These are phyloP conservation scores for Cantharis rufa DNA, from an alignment of 2,888 invertebrate species.

Conservation along the genomic window DNA sequence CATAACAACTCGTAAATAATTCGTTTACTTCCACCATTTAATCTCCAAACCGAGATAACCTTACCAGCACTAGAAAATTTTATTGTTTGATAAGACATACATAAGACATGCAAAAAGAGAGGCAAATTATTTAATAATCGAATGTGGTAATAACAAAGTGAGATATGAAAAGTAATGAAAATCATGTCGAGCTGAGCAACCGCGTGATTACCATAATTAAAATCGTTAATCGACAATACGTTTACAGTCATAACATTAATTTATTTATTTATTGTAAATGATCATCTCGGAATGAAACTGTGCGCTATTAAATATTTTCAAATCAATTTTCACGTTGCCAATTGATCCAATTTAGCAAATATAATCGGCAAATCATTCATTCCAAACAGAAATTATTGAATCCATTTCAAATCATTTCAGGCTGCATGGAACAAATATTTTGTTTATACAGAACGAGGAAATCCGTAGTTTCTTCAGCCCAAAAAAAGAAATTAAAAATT, in stretches of 20 bases:
- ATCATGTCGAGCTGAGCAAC: neutral
- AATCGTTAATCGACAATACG: conserved; percentile 13
- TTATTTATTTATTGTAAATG: conserved; percentile 18
- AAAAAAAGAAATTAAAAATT: too few relatives aligned
- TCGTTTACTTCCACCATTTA: neutral
- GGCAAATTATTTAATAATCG: neutral
- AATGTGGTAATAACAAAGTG: neutral
- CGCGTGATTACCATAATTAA: conserved; percentile 19
- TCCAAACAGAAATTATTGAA: too few relatives aligned
- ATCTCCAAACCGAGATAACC: neutral
- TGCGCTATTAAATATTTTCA: neutral
- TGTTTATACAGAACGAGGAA: too few relatives aligned
- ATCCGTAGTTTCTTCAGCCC: too few relatives aligned
- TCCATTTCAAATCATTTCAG: too few relatives aligned
- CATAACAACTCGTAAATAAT: neutral
- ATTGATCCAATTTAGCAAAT: neutral
- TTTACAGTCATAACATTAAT: conserved; percentile 15
- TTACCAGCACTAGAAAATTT: neutral
- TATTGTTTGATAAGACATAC: neutral
- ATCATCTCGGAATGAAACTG: conserved; percentile 3
- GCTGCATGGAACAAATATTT: too few relatives aligned
- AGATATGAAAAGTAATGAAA: neutral
- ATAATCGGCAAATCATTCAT: neutral
- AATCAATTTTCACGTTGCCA: neutral
- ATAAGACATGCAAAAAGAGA: neutral